phyloP scores from a whole-genome alignment of 2,888 invertebrate species.

The Athalia rosae region DNA sequence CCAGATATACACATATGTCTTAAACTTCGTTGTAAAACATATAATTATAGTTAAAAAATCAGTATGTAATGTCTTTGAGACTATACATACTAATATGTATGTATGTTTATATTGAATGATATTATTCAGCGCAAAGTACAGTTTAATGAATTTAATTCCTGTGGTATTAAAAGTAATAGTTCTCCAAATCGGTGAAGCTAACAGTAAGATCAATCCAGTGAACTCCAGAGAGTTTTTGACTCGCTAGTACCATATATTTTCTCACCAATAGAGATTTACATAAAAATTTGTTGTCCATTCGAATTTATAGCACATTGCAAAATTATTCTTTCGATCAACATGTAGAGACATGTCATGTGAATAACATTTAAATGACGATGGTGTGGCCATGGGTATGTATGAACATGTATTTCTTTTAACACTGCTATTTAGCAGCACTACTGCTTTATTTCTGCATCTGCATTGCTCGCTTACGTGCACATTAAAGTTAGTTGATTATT shows the following conservation, averaged over 20 bases:
- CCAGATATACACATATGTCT: slow-evolving; percentile 13
- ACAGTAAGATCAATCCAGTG: no score
- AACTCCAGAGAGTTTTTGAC: no score
- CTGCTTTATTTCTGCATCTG: slow-evolving; percentile 47
- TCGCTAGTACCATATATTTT: no score
- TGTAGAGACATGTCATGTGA: slow-evolving; percentile 63
- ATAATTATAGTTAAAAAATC: no score
- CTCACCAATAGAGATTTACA: no score
- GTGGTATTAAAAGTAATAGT: no score
- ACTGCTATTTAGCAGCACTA: slow-evolving; percentile 38
- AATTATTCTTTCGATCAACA: slow-evolving; percentile 43
- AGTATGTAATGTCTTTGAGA: neutral
- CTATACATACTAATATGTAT: no score
- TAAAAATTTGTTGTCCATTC: no score
- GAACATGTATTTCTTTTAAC: slow-evolving; percentile 55
- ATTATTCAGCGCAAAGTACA: no score
- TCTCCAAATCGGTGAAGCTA: no score
- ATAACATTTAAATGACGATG: slow-evolving; percentile 72
- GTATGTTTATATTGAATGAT: no score
- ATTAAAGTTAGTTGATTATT: neutral
- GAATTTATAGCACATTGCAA: neutral
- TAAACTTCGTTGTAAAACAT: neutral
- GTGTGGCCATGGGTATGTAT: slow-evolving; percentile 73
- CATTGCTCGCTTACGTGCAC: neutral
- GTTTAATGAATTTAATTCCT: no score